Conservation (phyloP, 2,797 vertebrate species). For the Catharus ustulatus region DNA sequence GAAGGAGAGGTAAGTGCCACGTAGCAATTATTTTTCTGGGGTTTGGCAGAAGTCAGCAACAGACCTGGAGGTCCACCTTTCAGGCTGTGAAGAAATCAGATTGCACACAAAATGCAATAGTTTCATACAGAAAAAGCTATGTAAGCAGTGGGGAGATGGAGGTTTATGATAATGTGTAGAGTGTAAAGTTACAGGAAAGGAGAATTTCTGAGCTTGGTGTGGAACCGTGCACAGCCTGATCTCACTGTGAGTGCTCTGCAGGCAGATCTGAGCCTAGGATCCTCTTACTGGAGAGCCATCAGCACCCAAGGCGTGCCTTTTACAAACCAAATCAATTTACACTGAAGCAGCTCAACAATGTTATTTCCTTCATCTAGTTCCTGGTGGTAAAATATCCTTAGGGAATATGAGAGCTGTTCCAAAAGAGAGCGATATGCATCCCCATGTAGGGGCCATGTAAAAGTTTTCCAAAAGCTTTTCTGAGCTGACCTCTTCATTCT, state of each 20-base stretch:
- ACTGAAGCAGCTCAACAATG: not conserved
- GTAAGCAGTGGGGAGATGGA: not conserved
- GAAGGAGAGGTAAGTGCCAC: conserved; percentile 91
- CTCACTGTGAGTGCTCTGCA: not conserved
- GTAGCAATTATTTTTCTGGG: conserved; percentile 3
- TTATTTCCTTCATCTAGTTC: not conserved
- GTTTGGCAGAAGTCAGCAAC: not conserved
- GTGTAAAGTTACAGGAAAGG: not conserved
- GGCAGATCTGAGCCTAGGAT: not conserved
- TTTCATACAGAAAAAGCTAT: not conserved
- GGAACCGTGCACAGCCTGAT: not conserved
- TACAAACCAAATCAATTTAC: not conserved
- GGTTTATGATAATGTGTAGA: not conserved
- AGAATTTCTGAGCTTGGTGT: not conserved
- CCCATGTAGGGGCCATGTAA: not conserved
- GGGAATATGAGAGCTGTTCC: not conserved
- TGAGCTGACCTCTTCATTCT: not conserved
- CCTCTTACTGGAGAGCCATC: not conserved
- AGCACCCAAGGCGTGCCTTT: not conserved
- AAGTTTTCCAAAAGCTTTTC: not conserved
- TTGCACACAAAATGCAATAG: not conserved
- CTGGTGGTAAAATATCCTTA: not conserved
- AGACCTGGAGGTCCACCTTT: not conserved
- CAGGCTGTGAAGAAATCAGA: not conserved
- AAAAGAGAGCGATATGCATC: not conserved